Percentiles rank a stretch among this genome's conserved stretches.
Conservation (phyloP, 2,888 invertebrate species). For the Ophion costatus region DNA sequence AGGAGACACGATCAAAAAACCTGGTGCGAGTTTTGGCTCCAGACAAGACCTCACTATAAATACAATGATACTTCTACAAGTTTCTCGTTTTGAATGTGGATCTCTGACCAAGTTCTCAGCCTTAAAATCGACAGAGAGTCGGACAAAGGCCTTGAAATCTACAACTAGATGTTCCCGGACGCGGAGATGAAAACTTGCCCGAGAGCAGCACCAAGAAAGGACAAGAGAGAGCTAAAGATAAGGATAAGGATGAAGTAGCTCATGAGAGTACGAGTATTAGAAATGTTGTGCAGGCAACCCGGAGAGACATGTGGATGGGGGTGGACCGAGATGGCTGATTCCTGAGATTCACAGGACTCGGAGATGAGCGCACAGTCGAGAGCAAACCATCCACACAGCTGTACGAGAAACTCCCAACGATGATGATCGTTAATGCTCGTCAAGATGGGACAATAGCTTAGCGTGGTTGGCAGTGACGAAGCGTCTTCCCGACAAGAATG, state of each 20-base stretch:
- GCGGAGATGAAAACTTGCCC: constrained; percentile 13
- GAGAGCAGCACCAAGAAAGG: background rate
- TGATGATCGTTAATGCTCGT: constrained; percentile 66
- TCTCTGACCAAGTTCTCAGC: background rate
- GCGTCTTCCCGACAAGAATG: constrained; percentile 58
- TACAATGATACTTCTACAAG: background rate
- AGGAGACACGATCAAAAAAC: background rate
- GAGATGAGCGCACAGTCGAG: constrained; percentile 11
- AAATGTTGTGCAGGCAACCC: background rate
- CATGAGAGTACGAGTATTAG: background rate
- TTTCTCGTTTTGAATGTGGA: background rate
- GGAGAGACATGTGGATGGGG: constrained; percentile 18
- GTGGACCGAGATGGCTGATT: background rate
- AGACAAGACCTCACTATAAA: background rate
- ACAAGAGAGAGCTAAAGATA: constrained; percentile 9
- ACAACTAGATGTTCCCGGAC: constrained; percentile 10
- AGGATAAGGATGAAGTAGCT: constrained; percentile 41
- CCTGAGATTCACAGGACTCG: constrained; percentile 29
- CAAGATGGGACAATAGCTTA: constrained; percentile 63
- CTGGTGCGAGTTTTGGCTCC: background rate
- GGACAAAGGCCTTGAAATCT: background rate
- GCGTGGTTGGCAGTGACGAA: constrained; percentile 67
- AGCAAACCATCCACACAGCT: background rate
- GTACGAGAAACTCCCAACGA: constrained; percentile 50
- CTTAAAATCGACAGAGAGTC: background rate